Evolutionary conservation across 1,140 invertebrate species (phyloP), one percentile per base, ranked within the genome.

Genomic region (Stegodyphus mimosarum): DNA sequence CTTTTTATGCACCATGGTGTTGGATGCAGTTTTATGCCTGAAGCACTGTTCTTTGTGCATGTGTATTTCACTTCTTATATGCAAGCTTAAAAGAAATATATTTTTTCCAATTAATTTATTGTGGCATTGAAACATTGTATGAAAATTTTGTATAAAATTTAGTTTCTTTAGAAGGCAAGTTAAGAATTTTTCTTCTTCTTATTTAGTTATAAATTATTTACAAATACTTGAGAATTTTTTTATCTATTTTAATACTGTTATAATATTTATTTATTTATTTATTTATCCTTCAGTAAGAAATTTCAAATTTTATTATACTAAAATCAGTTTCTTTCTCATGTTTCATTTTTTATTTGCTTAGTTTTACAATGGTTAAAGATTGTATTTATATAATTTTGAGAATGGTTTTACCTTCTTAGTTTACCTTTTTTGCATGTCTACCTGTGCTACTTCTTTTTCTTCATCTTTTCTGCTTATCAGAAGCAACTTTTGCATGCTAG

Each of bases 401-500:
- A 73, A 80, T 83, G 69, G 49, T 81, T 74, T 81, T 48, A 64
- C 49, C 63, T 76, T 64, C 11, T 7, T n/a, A 55, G 71, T 73
- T 83, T 49, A 66, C 53, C 49, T 72, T 86, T 76, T 87, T 83
- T 83, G 72, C 73, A 76, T 83, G 78, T 53, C 53, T 77, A 49
- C 64, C 66, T 81, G 53, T 87, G 52, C 77, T 83, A 49, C 73
- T 86, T 66, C 64, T 76, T 77, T 86, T 75, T 86, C 78, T 75
- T 76, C 72, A 67, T 60, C 60, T 76, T 86, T 86, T 69, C 73
- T 80, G 51, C 70, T 78, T 87, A 80, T 86, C 81, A 87, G 87
- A 87, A 87, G 76, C 87, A 87, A 83, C 77, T 87, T 69, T 78
- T 84, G 71, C 73, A 87, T 75, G 87, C 87, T 69, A 75, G 86